Conservation (phyloP, 1,140 invertebrate genomes). For the Colletes latitarsis region DNA sequence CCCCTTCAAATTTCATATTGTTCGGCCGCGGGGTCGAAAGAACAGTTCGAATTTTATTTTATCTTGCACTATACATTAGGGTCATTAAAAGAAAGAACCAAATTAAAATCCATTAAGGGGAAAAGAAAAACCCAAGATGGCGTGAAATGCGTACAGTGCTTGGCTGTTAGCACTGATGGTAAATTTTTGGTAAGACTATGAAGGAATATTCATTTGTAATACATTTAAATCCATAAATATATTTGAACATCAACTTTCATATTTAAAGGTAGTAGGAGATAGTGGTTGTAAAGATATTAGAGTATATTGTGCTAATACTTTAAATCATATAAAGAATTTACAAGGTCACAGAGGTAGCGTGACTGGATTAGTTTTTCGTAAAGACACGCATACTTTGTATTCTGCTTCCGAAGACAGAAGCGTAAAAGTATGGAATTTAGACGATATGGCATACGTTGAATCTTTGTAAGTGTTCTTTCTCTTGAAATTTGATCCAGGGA, state of each 20-base stretch:
- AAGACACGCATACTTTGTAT: constrained; percentile 93
- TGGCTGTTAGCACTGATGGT: constrained; percentile 92
- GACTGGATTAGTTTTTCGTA: constrained; percentile 92
- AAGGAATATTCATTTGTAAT: constrained; percentile 4
- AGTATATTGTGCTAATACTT: constrained; percentile 90
- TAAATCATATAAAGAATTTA: constrained; percentile 91
- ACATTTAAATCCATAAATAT: neutral
- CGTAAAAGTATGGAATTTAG: constrained; percentile 96
- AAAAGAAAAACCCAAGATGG: constrained; percentile 79
- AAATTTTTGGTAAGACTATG: constrained; percentile 88
- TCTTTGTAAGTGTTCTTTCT: constrained; percentile 85
- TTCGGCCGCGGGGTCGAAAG: too few relatives aligned
- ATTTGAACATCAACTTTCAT: constrained; percentile 24
- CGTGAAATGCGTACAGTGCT: constrained; percentile 82
- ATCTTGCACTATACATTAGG: constrained; percentile 72
- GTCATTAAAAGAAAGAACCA: constrained; percentile 82
- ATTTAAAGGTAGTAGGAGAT: constrained; percentile 84
- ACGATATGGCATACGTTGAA: constrained; percentile 98
- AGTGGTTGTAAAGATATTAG: constrained; percentile 86
- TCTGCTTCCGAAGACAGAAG: constrained; percentile 92
- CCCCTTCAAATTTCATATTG: too few relatives aligned
- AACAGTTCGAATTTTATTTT: neutral
- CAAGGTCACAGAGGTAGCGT: constrained; percentile 89
- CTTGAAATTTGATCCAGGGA: neutral
- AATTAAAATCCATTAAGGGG: constrained; percentile 83